A percentile compares a stretch with the other conserved stretches of the same genome.
phyloP scores from a whole-genome alignment of 2,797 vertebrate genomes.

The Anguilla marmorata region DNA sequence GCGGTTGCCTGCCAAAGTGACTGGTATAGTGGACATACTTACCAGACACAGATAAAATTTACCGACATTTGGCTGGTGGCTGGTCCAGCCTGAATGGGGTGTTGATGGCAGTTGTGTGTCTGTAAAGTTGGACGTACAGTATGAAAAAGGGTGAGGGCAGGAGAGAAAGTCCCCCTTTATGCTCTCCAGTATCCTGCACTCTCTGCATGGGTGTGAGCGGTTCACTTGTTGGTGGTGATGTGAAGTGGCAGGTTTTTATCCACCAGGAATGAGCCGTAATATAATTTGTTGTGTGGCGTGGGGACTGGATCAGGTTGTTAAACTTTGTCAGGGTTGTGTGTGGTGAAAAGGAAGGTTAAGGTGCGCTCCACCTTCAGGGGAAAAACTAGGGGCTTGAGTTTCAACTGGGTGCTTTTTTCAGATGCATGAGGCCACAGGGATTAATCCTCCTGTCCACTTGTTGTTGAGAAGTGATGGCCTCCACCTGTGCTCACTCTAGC shows the following conservation, averaged over 20 bases:
- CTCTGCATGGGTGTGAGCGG: neutral
- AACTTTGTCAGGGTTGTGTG: neutral
- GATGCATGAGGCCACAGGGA: neutral
- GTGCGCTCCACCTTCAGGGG: neutral
- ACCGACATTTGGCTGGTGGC: no score
- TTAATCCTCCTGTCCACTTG: neutral
- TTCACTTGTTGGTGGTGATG: neutral
- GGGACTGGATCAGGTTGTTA: neutral
- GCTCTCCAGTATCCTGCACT: neutral
- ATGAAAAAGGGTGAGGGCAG: neutral
- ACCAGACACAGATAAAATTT: no score
- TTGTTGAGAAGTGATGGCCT: neutral
- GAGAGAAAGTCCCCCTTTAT: neutral
- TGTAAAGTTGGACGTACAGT: neutral
- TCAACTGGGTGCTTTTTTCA: neutral
- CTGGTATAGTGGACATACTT: no score
- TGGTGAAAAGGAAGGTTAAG: neutral
- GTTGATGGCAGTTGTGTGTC: neutral
- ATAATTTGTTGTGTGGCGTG: neutral
- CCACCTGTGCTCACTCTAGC: neutral
- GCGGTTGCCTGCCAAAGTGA: no score
- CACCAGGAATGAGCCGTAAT: constrained; percentile 1
- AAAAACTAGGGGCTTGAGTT: neutral
- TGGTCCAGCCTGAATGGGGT: neutral
- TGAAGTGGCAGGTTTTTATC: constrained; percentile 17